Evolutionary conservation across 2,888 invertebrate species (phyloP).

Genomic region (Chrysolina oricalcia): DNA sequence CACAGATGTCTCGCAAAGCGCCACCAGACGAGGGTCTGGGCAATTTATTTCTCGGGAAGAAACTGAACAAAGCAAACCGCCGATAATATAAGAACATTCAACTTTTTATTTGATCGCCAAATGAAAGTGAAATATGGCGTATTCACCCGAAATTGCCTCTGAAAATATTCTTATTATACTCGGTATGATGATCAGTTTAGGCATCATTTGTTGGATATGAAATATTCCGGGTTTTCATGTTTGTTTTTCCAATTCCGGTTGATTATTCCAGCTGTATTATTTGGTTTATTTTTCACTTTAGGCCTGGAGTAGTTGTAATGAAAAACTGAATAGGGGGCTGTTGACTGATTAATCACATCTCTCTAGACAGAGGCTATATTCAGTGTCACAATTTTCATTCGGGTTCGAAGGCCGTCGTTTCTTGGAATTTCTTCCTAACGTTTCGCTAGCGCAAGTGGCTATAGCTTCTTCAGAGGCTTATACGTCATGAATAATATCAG

Average conservation of each 20-base stretch:
- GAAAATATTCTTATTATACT: constrained; percentile 10
- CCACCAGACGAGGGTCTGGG: not conserved
- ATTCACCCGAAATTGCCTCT: constrained; percentile 1
- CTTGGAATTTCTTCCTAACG: too few relatives aligned
- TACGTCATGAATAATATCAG: too few relatives aligned
- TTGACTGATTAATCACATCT: not conserved
- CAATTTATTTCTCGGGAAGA: not conserved
- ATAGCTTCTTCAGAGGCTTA: too few relatives aligned
- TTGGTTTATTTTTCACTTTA: not conserved
- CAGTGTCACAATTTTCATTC: too few relatives aligned
- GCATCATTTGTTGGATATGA: constrained; percentile 4
- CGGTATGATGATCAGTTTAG: not conserved
- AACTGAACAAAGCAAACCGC: constrained; percentile 11
- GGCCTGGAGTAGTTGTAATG: not conserved
- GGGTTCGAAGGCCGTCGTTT: too few relatives aligned
- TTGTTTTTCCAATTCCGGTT: not conserved
- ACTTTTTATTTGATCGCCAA: constrained; percentile 16
- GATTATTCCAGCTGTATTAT: not conserved
- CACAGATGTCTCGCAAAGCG: not conserved
- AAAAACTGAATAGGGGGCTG: not conserved
- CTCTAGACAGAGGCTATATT: too few relatives aligned
- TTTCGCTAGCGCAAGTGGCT: too few relatives aligned
- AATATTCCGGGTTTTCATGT: not conserved
- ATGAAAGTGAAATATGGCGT: constrained; percentile 10
- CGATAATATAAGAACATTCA: constrained; percentile 17